Evolutionary conservation across 2,888 invertebrate genomes (phyloP), one percentile per base, ranked within the genome.

Genomic region (Xylophagus ater): DNA sequence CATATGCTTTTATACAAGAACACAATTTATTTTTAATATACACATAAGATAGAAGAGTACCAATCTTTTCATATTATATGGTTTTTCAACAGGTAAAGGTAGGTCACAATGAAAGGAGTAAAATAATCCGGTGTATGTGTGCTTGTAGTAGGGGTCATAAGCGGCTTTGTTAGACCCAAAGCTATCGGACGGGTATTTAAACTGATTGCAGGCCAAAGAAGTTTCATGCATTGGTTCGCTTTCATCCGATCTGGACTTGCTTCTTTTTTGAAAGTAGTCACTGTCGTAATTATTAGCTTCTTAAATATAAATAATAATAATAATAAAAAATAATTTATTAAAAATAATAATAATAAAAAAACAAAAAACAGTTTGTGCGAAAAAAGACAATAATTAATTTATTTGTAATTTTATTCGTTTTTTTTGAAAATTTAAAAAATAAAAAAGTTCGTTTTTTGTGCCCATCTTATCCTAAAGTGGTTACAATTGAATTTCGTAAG

Each of bases 151-250:
- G 37, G 37, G 31, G 37, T 17, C 38, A 35, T n/a, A n/a, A n/a
- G n/a, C n/a, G n/a, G 34, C n/a, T 34, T 26, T 31, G 31, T 28
- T 33, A 31, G 42, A 43, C 39, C 42, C 36, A 38, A 31, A 23
- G 28, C 35, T 36, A 42, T 42, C 51, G 58, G 60, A 42, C 51
- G 58, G 60, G 65, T 75, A 75, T 75, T 75, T 73, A 75, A 75
- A 71, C 70, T 71, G 70, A 70, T 70, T 71, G 69, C 69, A 63
- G 70, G 69, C 71, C 68, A 69, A 69, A 70, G 68, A 69, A 69
- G 68, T 58, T 24, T 24, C 69, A 74, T 73, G 71, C 75, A 75
- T 75, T 75, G 73, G 73, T 73, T 71, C 72, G 73, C 74, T 75
- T 73, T 73, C 74, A 71, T 71, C 69, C 73, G 64, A 69, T 68